These are phyloP conservation scores for Blennius ocellaris DNA, from an alignment of 2,113 vertebrate species.

Conservation along the genomic window DNA sequence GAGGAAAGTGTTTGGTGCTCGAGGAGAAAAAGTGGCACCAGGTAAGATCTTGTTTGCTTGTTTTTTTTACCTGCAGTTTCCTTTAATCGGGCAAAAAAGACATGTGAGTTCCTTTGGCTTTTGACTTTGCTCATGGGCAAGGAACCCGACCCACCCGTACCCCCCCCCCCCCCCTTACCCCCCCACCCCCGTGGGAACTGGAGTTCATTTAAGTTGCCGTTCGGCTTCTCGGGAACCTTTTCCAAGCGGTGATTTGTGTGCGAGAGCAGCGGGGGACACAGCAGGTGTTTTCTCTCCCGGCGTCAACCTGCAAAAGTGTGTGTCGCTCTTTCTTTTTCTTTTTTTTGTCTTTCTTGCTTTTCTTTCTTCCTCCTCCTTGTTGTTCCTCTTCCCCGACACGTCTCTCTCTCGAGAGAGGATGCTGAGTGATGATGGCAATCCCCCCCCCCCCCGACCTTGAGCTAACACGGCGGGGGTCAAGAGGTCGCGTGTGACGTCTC, in stretches of 20 bases:
- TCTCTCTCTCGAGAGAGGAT: slow-evolving; percentile 30
- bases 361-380: slow-evolving; percentile 1
- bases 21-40: slow-evolving; percentile 52
- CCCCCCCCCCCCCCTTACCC: too few species aligned
- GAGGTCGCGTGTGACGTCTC: slow-evolving; percentile 18
- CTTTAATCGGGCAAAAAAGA: too few species aligned
- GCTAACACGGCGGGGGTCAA: slow-evolving; percentile 50
- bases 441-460: slow-evolving; percentile 29
- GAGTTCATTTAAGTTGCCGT: slow-evolving; percentile 42
- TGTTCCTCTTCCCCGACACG: not conserved
- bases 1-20: slow-evolving; percentile 67
- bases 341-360: not conserved
- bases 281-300: slow-evolving; percentile 60
- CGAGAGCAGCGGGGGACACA: slow-evolving; percentile 53
- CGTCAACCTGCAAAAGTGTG: slow-evolving; percentile 28
- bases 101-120: too few species aligned
- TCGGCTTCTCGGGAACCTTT: not conserved
- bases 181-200: slow-evolving; percentile 33
- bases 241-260: slow-evolving; percentile 60
- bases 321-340: not conserved
- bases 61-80: too few species aligned
- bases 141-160: not conserved
- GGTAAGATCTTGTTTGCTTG: slow-evolving; percentile 73
- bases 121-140: slow-evolving; percentile 62
- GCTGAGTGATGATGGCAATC: slow-evolving; percentile 33